Conservation (phyloP, 2,113 vertebrate genomes). For the Bungarus multicinctus region DNA sequence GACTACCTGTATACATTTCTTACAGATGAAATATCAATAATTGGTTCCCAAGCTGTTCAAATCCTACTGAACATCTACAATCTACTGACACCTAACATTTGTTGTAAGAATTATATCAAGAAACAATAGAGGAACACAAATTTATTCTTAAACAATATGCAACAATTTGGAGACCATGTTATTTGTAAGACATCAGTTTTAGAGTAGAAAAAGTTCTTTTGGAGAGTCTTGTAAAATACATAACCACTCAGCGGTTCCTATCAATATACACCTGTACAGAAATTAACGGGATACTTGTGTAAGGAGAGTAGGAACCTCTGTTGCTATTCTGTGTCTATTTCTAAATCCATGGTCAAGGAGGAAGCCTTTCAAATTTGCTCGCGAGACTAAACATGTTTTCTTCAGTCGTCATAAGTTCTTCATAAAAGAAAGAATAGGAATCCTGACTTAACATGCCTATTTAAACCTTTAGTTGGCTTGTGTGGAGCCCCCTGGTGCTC, state of each 20-base stretch:
- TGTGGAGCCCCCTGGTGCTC: neutral
- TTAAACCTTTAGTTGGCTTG: neutral
- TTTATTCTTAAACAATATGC: neutral
- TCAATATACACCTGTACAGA: neutral
- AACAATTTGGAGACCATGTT: neutral
- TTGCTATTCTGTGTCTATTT: neutral
- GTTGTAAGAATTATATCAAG: neutral
- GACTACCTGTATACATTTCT: too few relatives aligned
- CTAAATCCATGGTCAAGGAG: neutral
- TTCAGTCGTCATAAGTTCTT: neutral
- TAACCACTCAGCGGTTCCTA: neutral
- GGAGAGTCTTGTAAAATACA: neutral
- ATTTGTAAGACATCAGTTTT: neutral
- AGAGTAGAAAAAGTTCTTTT: neutral
- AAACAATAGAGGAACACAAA: neutral
- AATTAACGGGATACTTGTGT: neutral
- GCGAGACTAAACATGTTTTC: neutral
- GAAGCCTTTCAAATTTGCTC: neutral
- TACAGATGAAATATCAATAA: too few relatives aligned
- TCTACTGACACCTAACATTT: neutral
- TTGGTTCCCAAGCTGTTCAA: too few relatives aligned
- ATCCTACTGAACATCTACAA: neutral
- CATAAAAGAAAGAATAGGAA: neutral
- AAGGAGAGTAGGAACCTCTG: neutral
- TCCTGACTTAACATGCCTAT: neutral